Base-by-base conservation (phyloP, 2,113 vertebrate genomes). In the Nibea albiflora region DNA sequence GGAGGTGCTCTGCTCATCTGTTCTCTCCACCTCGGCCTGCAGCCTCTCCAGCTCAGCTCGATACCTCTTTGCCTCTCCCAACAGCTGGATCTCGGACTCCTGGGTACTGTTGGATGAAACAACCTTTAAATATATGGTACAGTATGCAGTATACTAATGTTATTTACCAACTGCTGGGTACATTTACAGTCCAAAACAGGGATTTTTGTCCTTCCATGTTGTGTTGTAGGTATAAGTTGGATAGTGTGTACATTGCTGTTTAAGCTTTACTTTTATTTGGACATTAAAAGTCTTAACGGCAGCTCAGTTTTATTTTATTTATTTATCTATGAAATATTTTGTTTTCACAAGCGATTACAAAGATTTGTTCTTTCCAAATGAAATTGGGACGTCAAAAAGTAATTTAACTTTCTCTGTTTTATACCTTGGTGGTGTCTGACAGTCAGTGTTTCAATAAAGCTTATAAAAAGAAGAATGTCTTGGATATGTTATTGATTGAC, bases 21-120 rank as follows among this genome's bases (percentile, higher is more conserved):
- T 16, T 39, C 54, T 76, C 87, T 85, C 84, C 77, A 87, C 11
- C 63, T 79, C 76, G 1, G 54, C 62, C 64, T 88, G 93, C 83
- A 97, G 95, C 31, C 89, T 83, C 80, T 95, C 90, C 85, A 98
- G 85, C 84, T 95, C 91, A 24, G 88, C 90, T 0, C 91, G 92
- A 64, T 92, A 94, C 15, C 39, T 76, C 77, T 96, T 95, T n/a
- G 94, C 96, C 73, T 98, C 93, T 87, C 94, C 93, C 42, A 97
- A 86, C 85, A 97, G 93, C 16, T 92, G 91, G 47, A 95, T 79
- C 93, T 97, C 96, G 7, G 96, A 96, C 76, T 97, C 95, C 79
- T 97, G 98, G 17, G 94, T 92, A 68, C 98, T 99, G 73, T 75
- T 5, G 35, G 52, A 57, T 42, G n/a, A 66, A 76, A 72, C 11